Conservation (phyloP, 2,113 vertebrate genomes). For the Craseonycteris thonglongyai region DNA sequence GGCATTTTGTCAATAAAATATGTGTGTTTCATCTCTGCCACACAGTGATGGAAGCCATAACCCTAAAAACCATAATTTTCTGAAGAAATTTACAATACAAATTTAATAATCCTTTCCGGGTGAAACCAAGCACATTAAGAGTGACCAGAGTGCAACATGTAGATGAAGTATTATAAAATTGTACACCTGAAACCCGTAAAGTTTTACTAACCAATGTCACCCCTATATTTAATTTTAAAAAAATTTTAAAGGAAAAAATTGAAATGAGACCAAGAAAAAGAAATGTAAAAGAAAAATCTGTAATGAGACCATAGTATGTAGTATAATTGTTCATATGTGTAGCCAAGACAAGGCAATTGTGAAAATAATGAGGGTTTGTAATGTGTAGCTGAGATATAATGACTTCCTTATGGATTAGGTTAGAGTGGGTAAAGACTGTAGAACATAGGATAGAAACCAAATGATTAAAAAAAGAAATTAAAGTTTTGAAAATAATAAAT, state of each 20-base stretch:
- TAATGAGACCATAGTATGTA: not conserved
- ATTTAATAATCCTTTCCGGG: not conserved
- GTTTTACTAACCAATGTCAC: no score
- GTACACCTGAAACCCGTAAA: no score
- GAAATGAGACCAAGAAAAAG: not conserved
- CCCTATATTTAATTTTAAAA: no score
- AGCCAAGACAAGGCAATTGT: not conserved
- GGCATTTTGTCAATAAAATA: not conserved
- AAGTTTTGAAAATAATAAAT: not conserved
- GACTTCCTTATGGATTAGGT: not conserved
- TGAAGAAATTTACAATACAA: not conserved
- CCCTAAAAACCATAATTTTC: not conserved
- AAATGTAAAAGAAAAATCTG: not conserved
- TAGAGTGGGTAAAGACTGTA: not conserved
- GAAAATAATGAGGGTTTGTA: not conserved
- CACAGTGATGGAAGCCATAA: not conserved
- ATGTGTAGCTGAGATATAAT: not conserved
- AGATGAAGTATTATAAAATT: no score
- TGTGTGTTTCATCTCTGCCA: not conserved
- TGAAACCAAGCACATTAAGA: not conserved
- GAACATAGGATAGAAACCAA: not conserved
- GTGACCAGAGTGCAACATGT: no score
- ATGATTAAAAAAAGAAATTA: not conserved
- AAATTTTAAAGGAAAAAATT: no score
- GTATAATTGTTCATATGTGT: no score